Conservation (phyloP, 2,113 vertebrate species). For the Pseudolaguvia tuberculata region DNA sequence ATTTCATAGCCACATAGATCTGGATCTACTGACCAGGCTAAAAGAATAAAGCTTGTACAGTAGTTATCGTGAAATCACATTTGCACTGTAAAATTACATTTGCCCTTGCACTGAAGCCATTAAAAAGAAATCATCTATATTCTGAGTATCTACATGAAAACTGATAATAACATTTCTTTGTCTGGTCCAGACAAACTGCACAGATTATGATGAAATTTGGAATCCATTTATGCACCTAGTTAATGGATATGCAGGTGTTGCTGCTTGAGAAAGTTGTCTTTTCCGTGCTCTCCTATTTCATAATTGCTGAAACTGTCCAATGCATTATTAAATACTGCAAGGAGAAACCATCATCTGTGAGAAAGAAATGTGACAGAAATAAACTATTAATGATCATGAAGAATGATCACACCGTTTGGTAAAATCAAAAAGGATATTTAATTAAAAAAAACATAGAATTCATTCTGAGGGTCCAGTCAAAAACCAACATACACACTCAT, state of each 20-base stretch:
- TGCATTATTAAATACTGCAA: no score
- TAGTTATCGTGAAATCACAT: no score
- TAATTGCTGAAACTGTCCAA: no score
- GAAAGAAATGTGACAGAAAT: no score
- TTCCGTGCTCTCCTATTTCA: conserved; percentile 25
- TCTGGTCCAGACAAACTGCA: conserved; percentile 48
- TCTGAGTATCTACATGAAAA: conserved; percentile 48
- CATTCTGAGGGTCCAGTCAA: no score
- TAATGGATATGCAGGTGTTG: conserved; percentile 48
- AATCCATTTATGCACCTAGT: conserved; percentile 49
- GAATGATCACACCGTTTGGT: no score
- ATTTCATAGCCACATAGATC: background rate
- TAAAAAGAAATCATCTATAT: conserved; percentile 53
- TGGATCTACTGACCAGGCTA: background rate
- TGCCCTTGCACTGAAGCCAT: conserved; percentile 34
- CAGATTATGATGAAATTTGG: conserved; percentile 42
- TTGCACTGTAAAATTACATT: conserved; percentile 55
- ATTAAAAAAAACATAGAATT: no score
- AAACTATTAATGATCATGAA: no score
- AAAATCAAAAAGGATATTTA: no score
- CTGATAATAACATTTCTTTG: conserved; percentile 56
- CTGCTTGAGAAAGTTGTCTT: conserved; percentile 39
- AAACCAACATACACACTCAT: no score
- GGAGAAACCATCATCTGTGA: no score
- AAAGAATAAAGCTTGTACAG: conserved; percentile 38